Conservation (phyloP, 2,797 vertebrate species). For the Telmatherina bonti region DNA sequence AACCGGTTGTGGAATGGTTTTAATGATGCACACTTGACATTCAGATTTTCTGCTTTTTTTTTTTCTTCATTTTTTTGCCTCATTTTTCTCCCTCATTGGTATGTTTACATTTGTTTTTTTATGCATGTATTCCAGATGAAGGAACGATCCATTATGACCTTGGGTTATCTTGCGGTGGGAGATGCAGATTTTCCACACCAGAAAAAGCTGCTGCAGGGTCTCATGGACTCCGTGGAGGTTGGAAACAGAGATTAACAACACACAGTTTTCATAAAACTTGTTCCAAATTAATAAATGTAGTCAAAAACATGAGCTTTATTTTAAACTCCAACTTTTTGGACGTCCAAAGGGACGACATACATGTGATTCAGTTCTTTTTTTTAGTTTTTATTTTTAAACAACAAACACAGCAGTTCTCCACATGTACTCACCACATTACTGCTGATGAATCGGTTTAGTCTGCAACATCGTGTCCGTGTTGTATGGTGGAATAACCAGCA, state of each 20-base stretch:
- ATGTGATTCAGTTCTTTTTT: background rate
- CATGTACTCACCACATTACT: background rate
- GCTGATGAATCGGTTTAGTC: background rate
- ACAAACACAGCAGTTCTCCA: background rate
- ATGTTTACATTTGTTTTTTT: background rate
- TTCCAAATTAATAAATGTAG: background rate
- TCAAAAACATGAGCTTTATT: background rate
- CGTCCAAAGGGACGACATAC: background rate
- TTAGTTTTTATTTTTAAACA: no score
- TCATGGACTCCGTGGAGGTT: slow-evolving; percentile 99
- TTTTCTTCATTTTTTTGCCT: background rate
- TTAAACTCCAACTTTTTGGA: background rate
- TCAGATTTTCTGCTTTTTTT: background rate
- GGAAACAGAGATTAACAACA: background rate
- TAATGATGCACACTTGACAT: background rate
- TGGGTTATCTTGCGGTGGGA: slow-evolving; percentile 96
- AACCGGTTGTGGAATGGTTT: slow-evolving; percentile 42
- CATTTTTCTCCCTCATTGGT: background rate
- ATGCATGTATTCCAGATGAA: slow-evolving; percentile 88
- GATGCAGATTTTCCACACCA: slow-evolving; percentile 95
- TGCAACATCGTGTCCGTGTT: background rate
- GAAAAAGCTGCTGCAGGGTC: slow-evolving; percentile 93
- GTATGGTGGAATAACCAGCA: background rate
- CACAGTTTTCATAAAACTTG: background rate
- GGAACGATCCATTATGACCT: slow-evolving; percentile 93